Percentiles rank a stretch among this genome's conserved stretches.
phyloP scores from a whole-genome alignment of 2,888 invertebrate genomes.

The Cantharis rustica region DNA sequence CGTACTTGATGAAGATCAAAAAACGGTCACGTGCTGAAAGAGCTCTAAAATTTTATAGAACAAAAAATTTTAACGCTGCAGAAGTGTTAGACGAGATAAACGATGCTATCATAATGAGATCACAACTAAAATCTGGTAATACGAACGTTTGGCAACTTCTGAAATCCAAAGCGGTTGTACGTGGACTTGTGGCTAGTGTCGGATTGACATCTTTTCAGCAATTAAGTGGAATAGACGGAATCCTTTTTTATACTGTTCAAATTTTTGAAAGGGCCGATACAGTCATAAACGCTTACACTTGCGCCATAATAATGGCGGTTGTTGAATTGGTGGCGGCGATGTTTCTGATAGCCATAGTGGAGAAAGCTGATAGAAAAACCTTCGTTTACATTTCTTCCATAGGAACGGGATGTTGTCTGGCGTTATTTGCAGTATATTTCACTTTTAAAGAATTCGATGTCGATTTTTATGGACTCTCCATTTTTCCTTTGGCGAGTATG shows the following conservation, averaged over 20 bases:
- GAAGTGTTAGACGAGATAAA: slow-evolving; percentile 67
- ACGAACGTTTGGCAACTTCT: slow-evolving; percentile 63
- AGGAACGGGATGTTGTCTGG: slow-evolving; percentile 9
- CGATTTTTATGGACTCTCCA: slow-evolving; percentile 12
- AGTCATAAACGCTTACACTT: slow-evolving; percentile 63
- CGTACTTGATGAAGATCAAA: slow-evolving; percentile 65
- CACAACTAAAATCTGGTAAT: slow-evolving; percentile 40
- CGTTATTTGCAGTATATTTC: slow-evolving; percentile 4
- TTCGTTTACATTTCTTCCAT: slow-evolving; percentile 14
- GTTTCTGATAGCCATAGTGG: slow-evolving; percentile 69
- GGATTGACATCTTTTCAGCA: slow-evolving; percentile 83
- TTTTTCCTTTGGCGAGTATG: slow-evolving; percentile 22
- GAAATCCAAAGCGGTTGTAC: slow-evolving; percentile 64
- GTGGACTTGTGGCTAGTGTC: slow-evolving; percentile 71
- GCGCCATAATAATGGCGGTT: slow-evolving; percentile 75
- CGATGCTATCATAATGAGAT: slow-evolving; percentile 48
- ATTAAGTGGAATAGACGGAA: slow-evolving; percentile 77
- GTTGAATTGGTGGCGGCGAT: slow-evolving; percentile 76
- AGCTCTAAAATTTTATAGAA: slow-evolving; percentile 70
- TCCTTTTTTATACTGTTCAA: slow-evolving; percentile 74
- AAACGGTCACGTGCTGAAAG: slow-evolving; percentile 62
- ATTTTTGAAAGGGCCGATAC: slow-evolving; percentile 75
- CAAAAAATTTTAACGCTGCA: slow-evolving; percentile 63
- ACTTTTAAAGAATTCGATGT: neutral
- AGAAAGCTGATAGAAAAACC: slow-evolving; percentile 75